Percentiles rank a stretch among this genome's conserved stretches.
phyloP scores from a whole-genome alignment of 2,113 vertebrate species.

The Gopherus evgoodei region DNA sequence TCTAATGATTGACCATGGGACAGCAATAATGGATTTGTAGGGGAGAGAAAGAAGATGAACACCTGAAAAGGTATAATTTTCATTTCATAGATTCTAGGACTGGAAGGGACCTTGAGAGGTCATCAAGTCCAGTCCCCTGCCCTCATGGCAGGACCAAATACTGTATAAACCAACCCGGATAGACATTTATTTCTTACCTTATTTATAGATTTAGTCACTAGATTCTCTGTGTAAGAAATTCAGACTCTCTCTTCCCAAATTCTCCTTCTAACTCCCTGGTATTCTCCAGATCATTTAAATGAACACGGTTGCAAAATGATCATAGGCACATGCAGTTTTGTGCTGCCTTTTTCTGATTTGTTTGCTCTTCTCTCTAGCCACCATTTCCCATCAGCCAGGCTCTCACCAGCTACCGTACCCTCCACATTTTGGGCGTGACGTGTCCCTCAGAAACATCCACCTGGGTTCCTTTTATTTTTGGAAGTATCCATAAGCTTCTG shows the following conservation, averaged over 20 bases:
- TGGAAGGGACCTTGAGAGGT: no score
- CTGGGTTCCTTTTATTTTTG: fast-evolving
- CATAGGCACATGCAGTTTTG: background rate
- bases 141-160: no score
- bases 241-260: constrained; percentile 65
- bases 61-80: background rate
- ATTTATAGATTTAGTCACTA: constrained; percentile 54
- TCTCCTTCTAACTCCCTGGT: constrained; percentile 60
- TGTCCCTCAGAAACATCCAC: background rate
- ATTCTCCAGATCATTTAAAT: constrained; percentile 10
- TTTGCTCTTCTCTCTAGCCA: background rate
- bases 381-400: background rate
- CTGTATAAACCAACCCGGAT: no score
- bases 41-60: background rate
- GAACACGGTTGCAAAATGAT: background rate
- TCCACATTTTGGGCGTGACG: background rate
- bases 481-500: background rate
- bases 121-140: no score
- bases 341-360: background rate
- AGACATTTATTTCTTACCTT: constrained; percentile 58
- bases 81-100: background rate
- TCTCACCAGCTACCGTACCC: background rate
- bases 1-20: background rate
- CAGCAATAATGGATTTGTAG: background rate
- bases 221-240: constrained; percentile 65